Evolutionary conservation across 92 coral and sea anemone genomes (phyloP), one percentile per base, ranked within the genome.

Genomic region (Epizoanthus rinbou): DNA sequence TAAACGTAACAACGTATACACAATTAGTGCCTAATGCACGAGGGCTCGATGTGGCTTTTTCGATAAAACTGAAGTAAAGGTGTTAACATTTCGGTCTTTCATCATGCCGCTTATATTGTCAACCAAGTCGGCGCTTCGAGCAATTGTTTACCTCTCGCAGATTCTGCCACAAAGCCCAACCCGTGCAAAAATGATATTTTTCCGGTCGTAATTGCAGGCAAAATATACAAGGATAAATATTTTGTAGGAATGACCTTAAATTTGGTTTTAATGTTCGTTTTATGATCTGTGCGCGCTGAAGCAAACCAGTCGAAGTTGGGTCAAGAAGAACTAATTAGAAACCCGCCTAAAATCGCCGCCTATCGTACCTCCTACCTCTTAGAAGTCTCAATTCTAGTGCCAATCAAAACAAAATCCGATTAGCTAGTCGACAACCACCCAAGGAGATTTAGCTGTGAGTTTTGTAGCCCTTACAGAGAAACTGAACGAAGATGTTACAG

Each of bases 291-390:
- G 85, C 67, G 86, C 76, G 83, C 63, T 80, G 84, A 81, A 89
- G 85, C 35, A 50, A 89, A 80, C 69, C 39, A 80, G 85, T 54
- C 74, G 84, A 79, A 43, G 85, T 85, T 89, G 91, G 93, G 94
- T 90, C 87, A 94, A 89, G 89, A 90, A 91, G 68, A 75, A 84
- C 98, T 94, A 96, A 94, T 96, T 96, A 89, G 88, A 87, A 86
- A 85, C 96, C 98, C 99, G 98, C 98, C 98, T 86, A 66, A 85
- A 60, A 72, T 80, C 93, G 85, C 98, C 98, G 98, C 98, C 99
- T 92, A 50, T 47, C 25, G 91, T 85, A 73, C 99, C 93, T 68
- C 99, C 99, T 91, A 65, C 75, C 58, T 52, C 73, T 62, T 47
- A 67, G 22, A 43, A 18, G 25, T 59, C 87, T 85, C 85, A 69